phyloP scores from a whole-genome alignment of 2,113 vertebrate genomes.

The Eublepharis macularius region DNA sequence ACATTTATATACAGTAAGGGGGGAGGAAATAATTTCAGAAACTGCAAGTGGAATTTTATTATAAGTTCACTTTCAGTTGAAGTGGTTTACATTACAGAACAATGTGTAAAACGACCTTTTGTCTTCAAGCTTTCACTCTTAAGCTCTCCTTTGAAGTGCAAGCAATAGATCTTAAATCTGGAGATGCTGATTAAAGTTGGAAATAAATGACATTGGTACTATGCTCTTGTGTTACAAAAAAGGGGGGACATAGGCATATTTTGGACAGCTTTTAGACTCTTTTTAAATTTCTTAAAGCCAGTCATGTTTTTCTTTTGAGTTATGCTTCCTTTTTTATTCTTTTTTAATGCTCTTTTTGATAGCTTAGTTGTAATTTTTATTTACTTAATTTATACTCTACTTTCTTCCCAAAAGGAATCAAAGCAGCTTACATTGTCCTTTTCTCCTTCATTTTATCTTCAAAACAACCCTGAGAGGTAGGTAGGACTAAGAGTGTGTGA shows the following conservation, averaged over 20 bases:
- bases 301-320: background rate
- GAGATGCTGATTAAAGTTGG: background rate
- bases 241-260: background rate
- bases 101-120: slow-evolving; percentile 4
- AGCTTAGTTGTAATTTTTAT: background rate
- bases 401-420: no score
- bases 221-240: background rate
- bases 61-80: background rate
- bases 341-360: background rate
- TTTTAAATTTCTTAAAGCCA: background rate
- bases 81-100: background rate
- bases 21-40: background rate
- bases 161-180: background rate
- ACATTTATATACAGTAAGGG: no score
- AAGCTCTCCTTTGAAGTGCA: slow-evolving; percentile 8
- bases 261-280: background rate
- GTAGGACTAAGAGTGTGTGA: no score
- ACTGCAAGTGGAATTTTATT: background rate
- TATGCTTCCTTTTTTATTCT: background rate
- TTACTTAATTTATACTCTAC: no score
- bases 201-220: background rate
- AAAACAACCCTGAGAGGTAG: no score
- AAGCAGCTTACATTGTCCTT: no score
- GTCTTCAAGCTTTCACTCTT: background rate
- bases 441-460: no score